Evolutionary conservation across 1,140 invertebrate species (phyloP), one percentile per base, ranked within the genome.

Genomic region (Megalonaias nervosa): DNA sequence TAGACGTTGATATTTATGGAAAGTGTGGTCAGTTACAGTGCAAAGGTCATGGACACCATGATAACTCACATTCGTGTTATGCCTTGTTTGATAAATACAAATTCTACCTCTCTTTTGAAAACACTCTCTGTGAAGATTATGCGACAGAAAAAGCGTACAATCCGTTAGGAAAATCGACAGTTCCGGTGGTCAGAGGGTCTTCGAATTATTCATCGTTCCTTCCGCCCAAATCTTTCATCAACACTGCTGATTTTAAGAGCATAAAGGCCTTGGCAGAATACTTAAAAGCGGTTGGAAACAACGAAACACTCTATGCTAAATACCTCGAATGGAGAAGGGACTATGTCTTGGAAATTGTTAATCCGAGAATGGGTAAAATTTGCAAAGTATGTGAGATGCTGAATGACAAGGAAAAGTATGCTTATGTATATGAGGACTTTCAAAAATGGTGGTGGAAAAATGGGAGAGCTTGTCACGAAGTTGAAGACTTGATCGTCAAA

Each of bases 51-150:
- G 19, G 67, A 48, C n/a, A 66, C n/a, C 15, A 16, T 0, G 23
- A 68, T 48, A 11, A 48, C 38, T 6, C 38, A 48, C 4, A 48
- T 48, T 11, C 38, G 0, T 48, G 38, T 48, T 48, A 48, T 48
- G 2, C 0, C 11, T 11, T 48, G 38, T 48, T 48, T 48, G 0
- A 48, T 48, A 31, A 67, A 13, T 84, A 84, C 71, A 84, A 84
- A 59, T 84, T 84, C 69, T 92, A 91, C 69, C 67, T 92, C 3
- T 68, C 91, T 19, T 91, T 92, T 77, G 91, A 92, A 91, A 99
- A 99, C 90, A 97, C 97, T 0, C 98, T 98, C 86, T 99, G 97
- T 90, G 93, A 94, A 67, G 97, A 98, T 90, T 99, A 99, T 89
- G 96, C 98, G 66, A 98, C 97, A 0, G 97, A 99, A 88, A 99